phyloP scores from a whole-genome alignment of 1,140 invertebrate genomes.

The Oedothorax gibbosus region DNA sequence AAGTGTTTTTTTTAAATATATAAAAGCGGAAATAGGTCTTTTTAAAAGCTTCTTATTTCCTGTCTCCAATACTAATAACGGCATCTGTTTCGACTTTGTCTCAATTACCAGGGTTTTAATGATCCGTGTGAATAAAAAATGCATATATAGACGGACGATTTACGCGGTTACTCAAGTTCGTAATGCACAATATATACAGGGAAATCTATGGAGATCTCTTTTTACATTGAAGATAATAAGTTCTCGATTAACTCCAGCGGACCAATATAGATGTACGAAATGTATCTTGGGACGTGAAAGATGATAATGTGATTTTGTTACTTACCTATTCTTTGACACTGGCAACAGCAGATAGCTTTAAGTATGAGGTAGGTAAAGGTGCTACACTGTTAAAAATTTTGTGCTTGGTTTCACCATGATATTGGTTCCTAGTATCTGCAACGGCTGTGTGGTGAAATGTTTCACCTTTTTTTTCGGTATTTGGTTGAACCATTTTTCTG shows the following conservation, averaged over 20 bases:
- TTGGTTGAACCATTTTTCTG: no score
- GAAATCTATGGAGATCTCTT: background rate
- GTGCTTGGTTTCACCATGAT: no score
- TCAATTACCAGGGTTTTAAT: slow-evolving; percentile 43
- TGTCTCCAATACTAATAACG: background rate
- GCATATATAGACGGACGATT: slow-evolving; percentile 3
- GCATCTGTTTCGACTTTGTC: background rate
- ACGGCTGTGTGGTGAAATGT: no score
- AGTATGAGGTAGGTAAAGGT: no score
- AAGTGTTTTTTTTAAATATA: background rate
- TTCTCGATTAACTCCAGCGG: slow-evolving; percentile 1
- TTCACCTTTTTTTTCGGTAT: no score
- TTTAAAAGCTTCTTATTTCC: background rate
- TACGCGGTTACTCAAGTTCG: slow-evolving; percentile 8
- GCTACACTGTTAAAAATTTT: no score
- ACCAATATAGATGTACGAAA: slow-evolving; percentile 2
- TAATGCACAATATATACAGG: background rate
- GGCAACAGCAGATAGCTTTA: no score
- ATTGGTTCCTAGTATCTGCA: no score
- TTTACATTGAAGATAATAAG: slow-evolving; percentile 14
- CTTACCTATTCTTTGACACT: no score
- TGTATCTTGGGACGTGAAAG: no score
- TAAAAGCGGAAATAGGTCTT: background rate
- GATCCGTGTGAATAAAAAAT: slow-evolving; percentile 42
- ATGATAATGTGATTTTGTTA: no score